Evolutionary conservation across 1,140 invertebrate genomes (phyloP), one percentile per base, ranked within the genome.

Genomic region (Frieseomelitta varia): DNA sequence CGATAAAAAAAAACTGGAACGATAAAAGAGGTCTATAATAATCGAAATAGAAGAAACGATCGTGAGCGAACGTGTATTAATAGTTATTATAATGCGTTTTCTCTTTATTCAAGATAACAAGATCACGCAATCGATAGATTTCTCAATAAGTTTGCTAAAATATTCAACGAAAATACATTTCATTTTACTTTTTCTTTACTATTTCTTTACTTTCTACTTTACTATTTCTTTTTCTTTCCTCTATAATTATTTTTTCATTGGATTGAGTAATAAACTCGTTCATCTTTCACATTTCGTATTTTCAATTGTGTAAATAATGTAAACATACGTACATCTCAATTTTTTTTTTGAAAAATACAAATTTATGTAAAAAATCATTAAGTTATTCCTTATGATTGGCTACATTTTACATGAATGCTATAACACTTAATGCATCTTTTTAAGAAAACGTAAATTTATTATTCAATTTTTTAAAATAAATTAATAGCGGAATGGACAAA

Each of bases 21-120:
- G 61, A 81, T 81, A 51, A 39, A 39, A 73, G 80, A 53, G n/a
- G 17, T 24, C 73, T 56, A 80, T 3, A 14, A 75, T 65, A 27
- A 55, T 69, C 2, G 27, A 81, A 78, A 76, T 73, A 72, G 55
- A 79, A 72, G 83, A 69, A 55, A 90, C 81, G 71, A 79, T 79
- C 77, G 81, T 80, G 82, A 87, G 34, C 39, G 82, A 87, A 19
- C 47, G 39, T 34, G 55, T 72, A 79, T 79, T 72, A 84, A 69
- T 79, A 75, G 24, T 34, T 56, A 19, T 56, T 34, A 39, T 76
- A 47, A 81, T 56, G 77, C 24, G 30, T 39, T 67, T 53, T 27
- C 30, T 56, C n/a, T 65, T 67, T 67, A 65, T 55, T 67, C 72
- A 67, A 67, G 72, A 19, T 73, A n/a, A 39, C 17, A 51, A 47